Conservation (phyloP, 2,113 vertebrate genomes). For the Pimephales promelas region DNA sequence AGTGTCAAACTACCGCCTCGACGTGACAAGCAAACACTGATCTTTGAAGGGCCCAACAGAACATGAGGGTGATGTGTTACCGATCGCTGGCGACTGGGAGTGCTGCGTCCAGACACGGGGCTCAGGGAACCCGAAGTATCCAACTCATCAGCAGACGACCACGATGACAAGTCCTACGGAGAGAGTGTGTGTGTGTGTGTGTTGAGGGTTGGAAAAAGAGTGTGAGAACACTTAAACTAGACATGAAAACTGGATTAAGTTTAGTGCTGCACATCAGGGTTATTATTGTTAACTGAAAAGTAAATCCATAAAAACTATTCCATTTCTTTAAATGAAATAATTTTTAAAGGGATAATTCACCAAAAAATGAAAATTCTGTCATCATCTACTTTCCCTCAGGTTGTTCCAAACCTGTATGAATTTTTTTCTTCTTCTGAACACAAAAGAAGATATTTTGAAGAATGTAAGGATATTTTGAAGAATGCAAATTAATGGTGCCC, state of each 20-base stretch:
- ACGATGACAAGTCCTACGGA: constrained; percentile 89
- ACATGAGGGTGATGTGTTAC: constrained; percentile 76
- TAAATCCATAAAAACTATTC: neutral
- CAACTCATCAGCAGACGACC: constrained; percentile 94
- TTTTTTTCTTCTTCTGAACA: too few species aligned
- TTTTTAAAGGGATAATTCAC: too few species aligned
- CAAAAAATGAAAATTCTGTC: too few species aligned
- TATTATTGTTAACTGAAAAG: neutral
- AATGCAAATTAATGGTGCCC: too few species aligned
- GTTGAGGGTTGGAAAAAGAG: neutral
- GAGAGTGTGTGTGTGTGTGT: neutral
- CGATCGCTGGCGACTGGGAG: constrained; percentile 89
- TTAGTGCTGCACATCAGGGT: neutral
- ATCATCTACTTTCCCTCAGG: too few species aligned
- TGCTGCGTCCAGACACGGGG: constrained; percentile 90
- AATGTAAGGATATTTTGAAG: too few species aligned
- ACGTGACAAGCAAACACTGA: constrained; percentile 50
- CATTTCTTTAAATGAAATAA: too few species aligned
- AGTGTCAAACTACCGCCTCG: constrained; percentile 38
- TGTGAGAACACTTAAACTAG: neutral
- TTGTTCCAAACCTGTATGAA: too few species aligned
- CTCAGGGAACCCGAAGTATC: constrained; percentile 94
- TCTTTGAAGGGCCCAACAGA: constrained; percentile 47
- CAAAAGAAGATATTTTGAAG: too few species aligned
- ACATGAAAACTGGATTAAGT: constrained; percentile 13